A percentile compares a stretch with the other conserved stretches of the same genome.
Conservation (phyloP, 2,113 vertebrate genomes). For the Promerops cafer region DNA sequence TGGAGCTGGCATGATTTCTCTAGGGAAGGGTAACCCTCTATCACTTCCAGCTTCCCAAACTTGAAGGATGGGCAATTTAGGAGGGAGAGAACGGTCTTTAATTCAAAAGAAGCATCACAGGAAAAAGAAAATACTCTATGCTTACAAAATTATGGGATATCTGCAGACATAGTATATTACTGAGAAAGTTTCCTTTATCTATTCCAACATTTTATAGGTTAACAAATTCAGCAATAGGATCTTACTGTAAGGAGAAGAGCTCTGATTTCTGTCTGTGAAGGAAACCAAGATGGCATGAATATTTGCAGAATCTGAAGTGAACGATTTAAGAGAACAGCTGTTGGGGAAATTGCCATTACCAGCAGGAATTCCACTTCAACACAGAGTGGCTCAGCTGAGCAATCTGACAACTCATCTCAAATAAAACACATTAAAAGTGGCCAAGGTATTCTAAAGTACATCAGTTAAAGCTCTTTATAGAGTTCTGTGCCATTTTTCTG, state of each 20-base stretch:
- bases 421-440: constrained; percentile 5
- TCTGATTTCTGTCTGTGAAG: constrained; percentile 57
- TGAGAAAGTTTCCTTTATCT: not conserved
- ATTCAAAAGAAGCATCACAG: not conserved
- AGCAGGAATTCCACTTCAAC: constrained; percentile 26
- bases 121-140: not conserved
- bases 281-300: constrained; percentile 48
- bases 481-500: not conserved
- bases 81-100: not conserved
- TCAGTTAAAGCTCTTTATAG: not conserved
- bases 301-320: constrained; percentile 43
- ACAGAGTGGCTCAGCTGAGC: not conserved
- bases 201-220: constrained; percentile 10
- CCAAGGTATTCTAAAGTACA: not conserved
- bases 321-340: constrained; percentile 15
- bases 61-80: not conserved
- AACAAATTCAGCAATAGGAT: constrained; percentile 50
- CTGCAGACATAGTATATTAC: not conserved
- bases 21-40: not conserved
- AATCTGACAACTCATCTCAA: not conserved
- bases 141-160: not conserved
- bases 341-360: constrained; percentile 11
- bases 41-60: not conserved
- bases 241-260: constrained; percentile 48
- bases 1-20: not conserved